A percentile compares a stretch with the other conserved stretches of the same genome.
Evolutionary conservation across 2,113 vertebrate genomes (phyloP).

Genomic region (Trogon melanurus): DNA sequence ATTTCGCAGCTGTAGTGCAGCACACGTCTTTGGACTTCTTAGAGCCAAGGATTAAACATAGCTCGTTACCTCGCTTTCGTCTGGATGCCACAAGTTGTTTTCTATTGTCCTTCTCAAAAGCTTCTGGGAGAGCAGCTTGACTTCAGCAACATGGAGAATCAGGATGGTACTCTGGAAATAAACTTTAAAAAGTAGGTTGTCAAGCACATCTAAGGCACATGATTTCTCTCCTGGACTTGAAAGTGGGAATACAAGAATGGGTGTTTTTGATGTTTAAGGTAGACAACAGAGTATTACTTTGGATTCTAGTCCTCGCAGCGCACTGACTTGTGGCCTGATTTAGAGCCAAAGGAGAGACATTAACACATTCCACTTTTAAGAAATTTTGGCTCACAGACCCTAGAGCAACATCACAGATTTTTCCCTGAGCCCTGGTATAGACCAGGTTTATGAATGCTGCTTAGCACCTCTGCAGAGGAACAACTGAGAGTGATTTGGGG

Average conservation of each 20-base stretch:
- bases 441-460: background rate
- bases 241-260: background rate
- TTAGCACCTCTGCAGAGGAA: background rate
- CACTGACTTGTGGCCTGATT: background rate
- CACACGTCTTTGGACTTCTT: background rate
- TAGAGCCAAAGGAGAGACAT: background rate
- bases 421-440: background rate
- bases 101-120: background rate
- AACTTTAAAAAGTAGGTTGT: background rate
- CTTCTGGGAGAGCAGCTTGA: background rate
- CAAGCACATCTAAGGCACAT: background rate
- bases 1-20: background rate
- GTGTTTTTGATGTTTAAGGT: background rate
- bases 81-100: background rate
- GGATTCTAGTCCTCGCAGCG: background rate
- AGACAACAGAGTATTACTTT: background rate
- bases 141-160: background rate
- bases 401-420: background rate
- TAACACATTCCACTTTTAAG: background rate
- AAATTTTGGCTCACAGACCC: background rate
- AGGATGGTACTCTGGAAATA: background rate
- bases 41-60: background rate
- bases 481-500: background rate
- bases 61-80: background rate
- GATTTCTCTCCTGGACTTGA: background rate